Percentiles rank a stretch among this genome's conserved stretches.
Evolutionary conservation across 2,113 vertebrate species (phyloP).

Genomic region (Perca fluviatilis): DNA sequence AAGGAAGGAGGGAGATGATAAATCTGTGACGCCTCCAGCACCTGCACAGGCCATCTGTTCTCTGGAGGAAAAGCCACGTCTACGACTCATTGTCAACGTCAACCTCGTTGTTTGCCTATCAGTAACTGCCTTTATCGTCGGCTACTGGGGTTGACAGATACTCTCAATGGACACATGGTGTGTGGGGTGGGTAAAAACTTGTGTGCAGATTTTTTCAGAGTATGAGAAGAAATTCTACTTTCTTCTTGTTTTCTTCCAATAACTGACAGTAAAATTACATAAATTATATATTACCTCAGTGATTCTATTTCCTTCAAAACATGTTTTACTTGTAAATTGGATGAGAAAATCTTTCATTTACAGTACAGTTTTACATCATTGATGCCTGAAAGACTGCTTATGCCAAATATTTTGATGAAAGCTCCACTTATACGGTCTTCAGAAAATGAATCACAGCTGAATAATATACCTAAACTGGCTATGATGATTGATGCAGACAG

Average conservation of each 20-base stretch:
- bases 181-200: not conserved
- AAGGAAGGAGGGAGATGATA: not conserved
- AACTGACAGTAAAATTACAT: not conserved
- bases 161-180: conserved; percentile 17
- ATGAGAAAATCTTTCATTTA: not conserved
- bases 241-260: not conserved
- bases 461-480: not conserved
- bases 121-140: conserved; percentile 88
- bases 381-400: not conserved
- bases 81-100: conserved; percentile 84
- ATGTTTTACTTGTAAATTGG: not conserved
- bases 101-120: conserved; percentile 89
- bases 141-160: conserved; percentile 89
- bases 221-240: not conserved
- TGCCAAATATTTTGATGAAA: conserved; percentile 4
- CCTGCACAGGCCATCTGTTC: conserved; percentile 40
- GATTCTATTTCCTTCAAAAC: not conserved
- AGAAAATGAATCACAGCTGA: not conserved
- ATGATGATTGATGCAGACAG: not conserved
- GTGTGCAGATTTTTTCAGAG: not conserved
- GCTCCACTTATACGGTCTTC: not conserved
- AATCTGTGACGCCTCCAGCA: accelerated
- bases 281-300: not conserved
- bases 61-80: conserved; percentile 83
- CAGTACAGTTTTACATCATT: not conserved